Percentiles rank a stretch among this genome's conserved stretches.
These are phyloP conservation scores for Ispidina picta DNA, from an alignment of 2,797 vertebrate species.

Conservation along the genomic window DNA sequence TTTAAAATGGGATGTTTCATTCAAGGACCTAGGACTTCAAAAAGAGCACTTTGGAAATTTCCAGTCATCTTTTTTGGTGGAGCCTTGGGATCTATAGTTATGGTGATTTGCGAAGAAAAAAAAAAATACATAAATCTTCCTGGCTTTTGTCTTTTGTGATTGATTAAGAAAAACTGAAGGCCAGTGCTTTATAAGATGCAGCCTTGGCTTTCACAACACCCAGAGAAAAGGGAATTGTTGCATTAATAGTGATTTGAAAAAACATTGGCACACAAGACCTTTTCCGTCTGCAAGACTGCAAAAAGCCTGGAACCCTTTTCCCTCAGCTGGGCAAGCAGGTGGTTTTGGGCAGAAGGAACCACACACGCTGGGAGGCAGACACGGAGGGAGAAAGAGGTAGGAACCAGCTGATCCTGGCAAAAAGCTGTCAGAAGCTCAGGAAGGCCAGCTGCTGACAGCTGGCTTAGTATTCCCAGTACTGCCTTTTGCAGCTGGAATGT, in stretches of 20 bases:
- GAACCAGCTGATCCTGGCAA: not conserved
- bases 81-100: not conserved
- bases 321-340: not conserved
- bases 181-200: not conserved
- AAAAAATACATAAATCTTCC: not conserved
- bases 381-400: not conserved
- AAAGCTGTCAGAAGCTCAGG: not conserved
- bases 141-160: not conserved
- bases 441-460: not conserved
- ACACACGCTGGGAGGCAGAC: not conserved
- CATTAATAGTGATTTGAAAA: not conserved
- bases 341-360: not conserved
- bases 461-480: not conserved
- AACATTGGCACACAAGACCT: not conserved
- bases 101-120: not conserved
- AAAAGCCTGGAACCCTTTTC: not conserved
- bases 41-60: not conserved
- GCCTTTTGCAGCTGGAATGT: not conserved
- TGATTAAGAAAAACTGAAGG: not conserved
- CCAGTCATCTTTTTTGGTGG: not conserved
- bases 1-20: not conserved
- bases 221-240: fast-evolving
- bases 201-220: not conserved
- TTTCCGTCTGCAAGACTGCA: not conserved
- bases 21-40: not conserved